Conservation (phyloP, 1,140 invertebrate species). For the Eurosta solidaginis region DNA sequence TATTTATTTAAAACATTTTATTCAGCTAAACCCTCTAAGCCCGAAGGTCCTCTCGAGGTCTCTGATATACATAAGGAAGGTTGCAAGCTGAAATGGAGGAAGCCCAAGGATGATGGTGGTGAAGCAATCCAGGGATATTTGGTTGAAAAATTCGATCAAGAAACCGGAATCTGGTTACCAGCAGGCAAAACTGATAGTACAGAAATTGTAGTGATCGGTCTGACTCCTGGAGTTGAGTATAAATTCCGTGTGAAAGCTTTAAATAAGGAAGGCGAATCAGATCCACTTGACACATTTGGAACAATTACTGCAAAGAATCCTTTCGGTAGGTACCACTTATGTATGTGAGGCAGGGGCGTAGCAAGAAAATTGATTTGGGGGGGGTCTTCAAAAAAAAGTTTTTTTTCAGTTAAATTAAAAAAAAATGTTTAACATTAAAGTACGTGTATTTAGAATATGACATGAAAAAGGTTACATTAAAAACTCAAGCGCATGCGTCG, state of each 20-base stretch:
- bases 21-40: slow-evolving; percentile 85
- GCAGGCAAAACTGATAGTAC: slow-evolving; percentile 80
- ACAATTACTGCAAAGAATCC: slow-evolving; percentile 96
- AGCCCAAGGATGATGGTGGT: slow-evolving; percentile 97
- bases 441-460: no score
- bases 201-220: slow-evolving; percentile 85
- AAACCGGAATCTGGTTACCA: slow-evolving; percentile 88
- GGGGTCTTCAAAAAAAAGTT: no score
- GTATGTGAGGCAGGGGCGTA: background rate
- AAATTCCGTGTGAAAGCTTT: slow-evolving; percentile 97
- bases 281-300: slow-evolving; percentile 91
- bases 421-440: no score
- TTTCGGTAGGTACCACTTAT: slow-evolving; percentile 68
- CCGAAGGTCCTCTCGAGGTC: slow-evolving; percentile 95
- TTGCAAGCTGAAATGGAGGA: slow-evolving; percentile 96
- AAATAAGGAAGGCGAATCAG: slow-evolving; percentile 96
- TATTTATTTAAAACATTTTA: no score
- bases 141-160: slow-evolving; percentile 93
- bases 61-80: slow-evolving; percentile 93
- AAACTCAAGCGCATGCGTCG: no score
- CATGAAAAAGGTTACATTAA: no score
- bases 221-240: slow-evolving; percentile 94
- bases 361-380: no score
- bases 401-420: no score
- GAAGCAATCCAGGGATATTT: slow-evolving; percentile 92